Conservation (phyloP, 2,113 vertebrate species). For the Cyrtonyx montezumae region DNA sequence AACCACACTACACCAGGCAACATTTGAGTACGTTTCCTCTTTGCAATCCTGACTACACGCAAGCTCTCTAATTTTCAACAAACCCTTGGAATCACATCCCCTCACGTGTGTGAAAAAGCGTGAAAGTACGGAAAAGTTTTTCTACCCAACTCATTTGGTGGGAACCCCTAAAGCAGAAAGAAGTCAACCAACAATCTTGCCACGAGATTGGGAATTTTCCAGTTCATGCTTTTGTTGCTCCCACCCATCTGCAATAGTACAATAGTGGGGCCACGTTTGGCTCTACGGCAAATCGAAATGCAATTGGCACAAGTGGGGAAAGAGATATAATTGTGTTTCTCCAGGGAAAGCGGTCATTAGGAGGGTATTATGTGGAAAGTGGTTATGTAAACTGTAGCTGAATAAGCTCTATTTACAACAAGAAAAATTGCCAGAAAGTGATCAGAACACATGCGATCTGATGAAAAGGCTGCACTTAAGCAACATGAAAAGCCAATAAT, state of each 20-base stretch:
- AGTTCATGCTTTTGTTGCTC: slow-evolving; percentile 17
- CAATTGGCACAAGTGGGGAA: slow-evolving; percentile 18
- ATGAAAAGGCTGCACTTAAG: slow-evolving; percentile 64
- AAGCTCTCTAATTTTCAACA: neutral
- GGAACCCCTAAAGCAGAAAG: neutral
- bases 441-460: slow-evolving; percentile 49
- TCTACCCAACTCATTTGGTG: neutral
- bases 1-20: neutral
- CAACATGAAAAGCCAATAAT: slow-evolving; percentile 65
- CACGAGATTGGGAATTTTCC: slow-evolving; percentile 36
- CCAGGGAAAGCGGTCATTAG: slow-evolving; percentile 58
- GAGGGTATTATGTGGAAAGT: slow-evolving; percentile 53
- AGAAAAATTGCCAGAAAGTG: slow-evolving; percentile 65
- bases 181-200: neutral
- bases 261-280: slow-evolving; percentile 25
- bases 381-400: slow-evolving; percentile 56
- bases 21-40: neutral
- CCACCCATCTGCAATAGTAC: slow-evolving; percentile 42
- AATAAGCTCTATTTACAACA: slow-evolving; percentile 63
- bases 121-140: neutral
- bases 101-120: neutral
- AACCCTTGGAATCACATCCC: neutral
- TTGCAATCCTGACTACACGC: neutral
- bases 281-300: slow-evolving; percentile 28
- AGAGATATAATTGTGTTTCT: slow-evolving; percentile 51